Conservation (phyloP, 2,113 vertebrate genomes). For the Dinomys branickii region DNA sequence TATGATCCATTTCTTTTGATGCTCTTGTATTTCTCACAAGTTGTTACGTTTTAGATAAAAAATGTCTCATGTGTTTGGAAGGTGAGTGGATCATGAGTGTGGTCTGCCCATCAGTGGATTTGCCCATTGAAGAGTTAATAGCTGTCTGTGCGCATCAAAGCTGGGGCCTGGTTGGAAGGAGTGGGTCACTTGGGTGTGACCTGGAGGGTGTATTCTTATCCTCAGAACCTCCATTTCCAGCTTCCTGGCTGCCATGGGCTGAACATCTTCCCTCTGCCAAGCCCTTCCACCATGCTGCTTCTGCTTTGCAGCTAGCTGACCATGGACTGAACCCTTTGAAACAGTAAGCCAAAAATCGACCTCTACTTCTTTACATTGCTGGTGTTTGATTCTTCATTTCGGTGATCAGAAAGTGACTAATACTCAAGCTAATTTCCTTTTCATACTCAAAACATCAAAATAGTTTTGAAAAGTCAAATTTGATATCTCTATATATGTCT, state of each 20-base stretch:
- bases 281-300: not conserved
- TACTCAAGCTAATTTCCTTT: not conserved
- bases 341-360: not conserved
- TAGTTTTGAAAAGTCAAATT: slow-evolving; percentile 9
- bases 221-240: not conserved
- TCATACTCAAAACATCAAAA: not conserved
- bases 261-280: not conserved
- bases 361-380: not conserved
- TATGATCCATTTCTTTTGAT: not conserved
- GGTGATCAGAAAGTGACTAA: not conserved
- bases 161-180: not conserved
- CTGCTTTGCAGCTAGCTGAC: not conserved
- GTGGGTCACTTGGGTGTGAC: not conserved
- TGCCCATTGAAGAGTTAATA: not conserved
- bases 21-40: not conserved
- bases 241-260: not conserved
- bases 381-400: not conserved
- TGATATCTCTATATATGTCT: not conserved
- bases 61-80: not conserved
- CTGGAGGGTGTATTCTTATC: not conserved
- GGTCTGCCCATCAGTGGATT: not conserved
- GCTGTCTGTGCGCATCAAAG: not conserved
- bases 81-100: not conserved
- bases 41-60: not conserved
- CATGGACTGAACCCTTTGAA: not conserved